Evolutionary conservation across 2,797 vertebrate genomes (phyloP).

Genomic region (Threskiornis aethiopicus): DNA sequence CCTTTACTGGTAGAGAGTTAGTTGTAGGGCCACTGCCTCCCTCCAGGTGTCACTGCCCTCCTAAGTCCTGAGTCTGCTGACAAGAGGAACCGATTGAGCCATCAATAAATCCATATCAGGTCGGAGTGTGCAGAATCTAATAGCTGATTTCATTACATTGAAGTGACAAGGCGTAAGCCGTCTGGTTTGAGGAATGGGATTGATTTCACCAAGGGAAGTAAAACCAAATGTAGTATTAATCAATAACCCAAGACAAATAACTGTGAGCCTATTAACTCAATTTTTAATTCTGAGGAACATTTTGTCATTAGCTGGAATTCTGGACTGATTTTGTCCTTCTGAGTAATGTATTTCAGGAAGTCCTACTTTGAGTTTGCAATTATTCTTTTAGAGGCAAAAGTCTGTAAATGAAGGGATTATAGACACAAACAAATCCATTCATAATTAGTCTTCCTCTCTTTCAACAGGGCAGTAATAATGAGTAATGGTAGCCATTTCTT

Average conservation of each 20-base stretch:
- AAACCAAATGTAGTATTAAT: conserved; percentile 47
- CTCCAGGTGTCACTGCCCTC: conserved; percentile 19
- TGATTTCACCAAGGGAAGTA: conserved; percentile 36
- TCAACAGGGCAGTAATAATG: conserved; percentile 11
- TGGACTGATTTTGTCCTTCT: not conserved
- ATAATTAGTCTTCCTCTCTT: conserved; percentile 8
- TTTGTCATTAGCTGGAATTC: conserved; percentile 42
- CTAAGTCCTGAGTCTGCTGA: not conserved
- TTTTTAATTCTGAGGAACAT: conserved; percentile 28
- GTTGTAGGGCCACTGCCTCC: not conserved
- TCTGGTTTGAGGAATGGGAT: conserved; percentile 1
- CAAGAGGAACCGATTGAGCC: not conserved
- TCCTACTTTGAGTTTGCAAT: not conserved
- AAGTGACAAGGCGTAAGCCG: not conserved
- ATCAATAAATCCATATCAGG: not conserved
- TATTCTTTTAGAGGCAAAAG: not conserved
- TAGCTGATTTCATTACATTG: not conserved
- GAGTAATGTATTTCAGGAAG: not conserved
- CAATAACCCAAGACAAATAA: conserved; percentile 44
- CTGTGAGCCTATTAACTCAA: not conserved
- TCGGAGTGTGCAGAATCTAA: not conserved
- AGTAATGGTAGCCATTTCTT: conserved; percentile 8
- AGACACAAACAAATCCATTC: conserved; percentile 22
- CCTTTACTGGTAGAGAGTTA: not conserved
- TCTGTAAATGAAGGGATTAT: conserved; percentile 5